These are phyloP conservation scores for Phymatocera aterrima DNA, from an alignment of 2,888 invertebrate genomes.

Conservation along the genomic window DNA sequence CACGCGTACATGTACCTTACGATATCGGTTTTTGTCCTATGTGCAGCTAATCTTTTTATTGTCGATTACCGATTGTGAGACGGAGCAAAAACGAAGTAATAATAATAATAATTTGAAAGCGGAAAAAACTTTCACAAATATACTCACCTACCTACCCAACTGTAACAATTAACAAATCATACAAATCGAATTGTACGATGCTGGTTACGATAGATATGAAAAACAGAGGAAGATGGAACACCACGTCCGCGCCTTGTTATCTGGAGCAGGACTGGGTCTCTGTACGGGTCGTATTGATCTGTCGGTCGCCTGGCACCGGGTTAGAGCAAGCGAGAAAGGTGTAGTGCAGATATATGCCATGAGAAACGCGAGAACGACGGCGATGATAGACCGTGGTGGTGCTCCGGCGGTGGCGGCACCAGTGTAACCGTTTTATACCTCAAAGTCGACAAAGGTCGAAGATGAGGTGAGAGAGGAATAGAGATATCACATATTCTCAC, in stretches of 20 bases:
- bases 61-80: too few species aligned
- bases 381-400: too few species aligned
- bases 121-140: too few species aligned
- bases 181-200: background rate
- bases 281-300: slow-evolving; percentile 71
- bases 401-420: slow-evolving; percentile 30
- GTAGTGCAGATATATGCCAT: background rate
- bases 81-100: too few species aligned
- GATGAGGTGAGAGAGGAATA: background rate
- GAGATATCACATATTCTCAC: too few species aligned
- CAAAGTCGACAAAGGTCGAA: slow-evolving; percentile 23
- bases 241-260: slow-evolving; percentile 45
- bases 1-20: too few species aligned
- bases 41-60: too few species aligned
- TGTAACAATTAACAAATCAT: too few species aligned
- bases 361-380: slow-evolving; percentile 5
- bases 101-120: too few species aligned
- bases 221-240: slow-evolving; percentile 37
- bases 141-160: too few species aligned
- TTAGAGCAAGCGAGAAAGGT: slow-evolving; percentile 55
- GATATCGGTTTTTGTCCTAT: too few species aligned
- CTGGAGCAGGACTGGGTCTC: slow-evolving; percentile 58
- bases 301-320: slow-evolving; percentile 61
- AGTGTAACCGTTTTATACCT: slow-evolving; percentile 62
- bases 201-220: slow-evolving; percentile 27